Conservation (phyloP, 64 coral and sea anemone genomes). For the Stichodactyla helianthus region DNA sequence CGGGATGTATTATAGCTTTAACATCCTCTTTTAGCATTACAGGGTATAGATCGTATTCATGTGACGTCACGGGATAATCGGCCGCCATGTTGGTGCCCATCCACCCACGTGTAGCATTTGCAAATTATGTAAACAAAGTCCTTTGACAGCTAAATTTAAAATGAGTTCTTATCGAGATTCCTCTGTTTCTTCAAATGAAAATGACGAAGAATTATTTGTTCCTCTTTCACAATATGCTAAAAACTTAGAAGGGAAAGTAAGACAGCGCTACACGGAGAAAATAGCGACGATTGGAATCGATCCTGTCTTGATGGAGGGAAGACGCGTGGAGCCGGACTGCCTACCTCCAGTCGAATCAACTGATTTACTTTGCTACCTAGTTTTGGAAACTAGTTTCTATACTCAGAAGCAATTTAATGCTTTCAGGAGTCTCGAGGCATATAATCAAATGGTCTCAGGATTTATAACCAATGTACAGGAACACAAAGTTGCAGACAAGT, state of each 20-base stretch:
- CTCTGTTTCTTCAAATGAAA: not conserved
- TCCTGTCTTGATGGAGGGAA: too few relatives aligned
- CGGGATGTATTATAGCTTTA: too few relatives aligned
- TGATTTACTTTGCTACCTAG: constrained; percentile 11
- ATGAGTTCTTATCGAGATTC: constrained; percentile 5
- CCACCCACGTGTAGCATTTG: constrained; percentile 1
- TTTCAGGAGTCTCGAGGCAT: too few relatives aligned
- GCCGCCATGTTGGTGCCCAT: constrained; percentile 43
- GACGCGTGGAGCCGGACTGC: too few relatives aligned
- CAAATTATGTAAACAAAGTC: not conserved
- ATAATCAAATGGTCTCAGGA: too few relatives aligned
- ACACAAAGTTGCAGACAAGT: too few relatives aligned
- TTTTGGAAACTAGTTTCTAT: not conserved
- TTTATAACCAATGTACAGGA: too few relatives aligned
- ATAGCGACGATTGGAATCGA: too few relatives aligned
- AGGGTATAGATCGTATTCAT: not conserved
- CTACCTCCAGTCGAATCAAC: constrained; percentile 17
- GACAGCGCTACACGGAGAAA: constrained; percentile 51
- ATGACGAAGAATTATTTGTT: not conserved
- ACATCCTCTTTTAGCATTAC: too few relatives aligned
- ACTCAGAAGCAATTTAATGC: not conserved
- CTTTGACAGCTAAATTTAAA: constrained; percentile 10
- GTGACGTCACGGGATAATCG: not conserved
- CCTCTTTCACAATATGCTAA: constrained; percentile 21
- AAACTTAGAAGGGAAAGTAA: too few relatives aligned